Percentiles rank a stretch among this genome's conserved stretches.
Evolutionary conservation across 2,113 vertebrate species (phyloP).

Genomic region (Xyrauchen texanus): DNA sequence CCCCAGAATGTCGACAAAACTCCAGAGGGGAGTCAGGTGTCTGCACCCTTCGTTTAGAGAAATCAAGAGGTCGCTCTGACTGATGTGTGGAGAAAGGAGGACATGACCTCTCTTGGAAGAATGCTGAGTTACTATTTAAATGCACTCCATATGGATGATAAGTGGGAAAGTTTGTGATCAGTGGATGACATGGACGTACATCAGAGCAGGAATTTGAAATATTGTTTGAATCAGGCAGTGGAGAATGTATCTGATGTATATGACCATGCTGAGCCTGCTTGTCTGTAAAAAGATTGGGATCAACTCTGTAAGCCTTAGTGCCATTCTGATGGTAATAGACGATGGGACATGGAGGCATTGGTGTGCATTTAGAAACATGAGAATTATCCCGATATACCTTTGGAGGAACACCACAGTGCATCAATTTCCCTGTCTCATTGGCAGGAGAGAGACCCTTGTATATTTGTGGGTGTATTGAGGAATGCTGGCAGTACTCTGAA

Average conservation of each 20-base stretch:
- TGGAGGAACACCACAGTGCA: slow-evolving; percentile 47
- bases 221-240: slow-evolving; percentile 54
- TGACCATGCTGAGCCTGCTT: slow-evolving; percentile 55
- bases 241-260: slow-evolving; percentile 61
- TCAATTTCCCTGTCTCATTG: slow-evolving; percentile 71
- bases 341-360: slow-evolving; percentile 67
- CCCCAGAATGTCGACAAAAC: slow-evolving; percentile 2
- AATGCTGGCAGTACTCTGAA: slow-evolving; percentile 67
- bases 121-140: slow-evolving; percentile 56
- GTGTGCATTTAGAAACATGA: slow-evolving; percentile 65
- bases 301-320: slow-evolving; percentile 67
- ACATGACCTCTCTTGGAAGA: slow-evolving; percentile 53
- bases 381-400: slow-evolving; percentile 71
- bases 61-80: slow-evolving; percentile 54
- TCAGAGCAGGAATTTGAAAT: slow-evolving; percentile 52
- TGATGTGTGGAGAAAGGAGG: slow-evolving; percentile 45
- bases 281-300: slow-evolving; percentile 51
- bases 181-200: slow-evolving; percentile 60
- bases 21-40: slow-evolving; percentile 57
- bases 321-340: slow-evolving; percentile 74
- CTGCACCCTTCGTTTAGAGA: slow-evolving; percentile 50
- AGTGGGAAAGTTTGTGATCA: slow-evolving; percentile 54
- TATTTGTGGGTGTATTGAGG: slow-evolving; percentile 56
- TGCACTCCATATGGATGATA: slow-evolving; percentile 64
- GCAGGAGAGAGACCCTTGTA: slow-evolving; percentile 60